These are phyloP conservation scores for Clarias magur DNA, from an alignment of 2,113 vertebrate genomes.

Conservation along the genomic window DNA sequence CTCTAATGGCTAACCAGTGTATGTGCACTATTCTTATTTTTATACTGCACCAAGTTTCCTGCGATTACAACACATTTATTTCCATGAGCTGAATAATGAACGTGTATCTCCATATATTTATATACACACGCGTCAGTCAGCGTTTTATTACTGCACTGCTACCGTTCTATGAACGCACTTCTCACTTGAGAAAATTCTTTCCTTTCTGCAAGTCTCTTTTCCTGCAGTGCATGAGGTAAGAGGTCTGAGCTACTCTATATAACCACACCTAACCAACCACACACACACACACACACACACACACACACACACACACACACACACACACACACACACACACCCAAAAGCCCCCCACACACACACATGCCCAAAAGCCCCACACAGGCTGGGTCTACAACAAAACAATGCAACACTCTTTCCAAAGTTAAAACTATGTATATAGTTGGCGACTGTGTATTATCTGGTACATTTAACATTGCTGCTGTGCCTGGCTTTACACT, in stretches of 20 bases:
- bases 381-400: constrained; percentile 9
- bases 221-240: neutral
- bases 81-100: neutral
- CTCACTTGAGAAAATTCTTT: neutral
- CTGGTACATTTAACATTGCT: neutral
- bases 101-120: neutral
- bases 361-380: neutral
- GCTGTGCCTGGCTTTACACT: neutral
- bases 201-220: neutral
- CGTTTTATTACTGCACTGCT: neutral
- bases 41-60: neutral
- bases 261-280: neutral
- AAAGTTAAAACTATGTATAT: neutral
- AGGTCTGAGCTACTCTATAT: neutral
- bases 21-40: neutral
- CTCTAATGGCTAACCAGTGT: no score
- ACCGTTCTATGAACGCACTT: neutral
- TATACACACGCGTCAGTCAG: neutral
- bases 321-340: neutral
- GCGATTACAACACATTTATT: neutral
- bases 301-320: neutral
- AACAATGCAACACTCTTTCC: neutral
- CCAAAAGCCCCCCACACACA: no score
- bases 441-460: neutral
- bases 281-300: neutral